These are phyloP conservation scores for Triplophysa rosa DNA, from an alignment of 2,113 vertebrate genomes.

Conservation along the genomic window DNA sequence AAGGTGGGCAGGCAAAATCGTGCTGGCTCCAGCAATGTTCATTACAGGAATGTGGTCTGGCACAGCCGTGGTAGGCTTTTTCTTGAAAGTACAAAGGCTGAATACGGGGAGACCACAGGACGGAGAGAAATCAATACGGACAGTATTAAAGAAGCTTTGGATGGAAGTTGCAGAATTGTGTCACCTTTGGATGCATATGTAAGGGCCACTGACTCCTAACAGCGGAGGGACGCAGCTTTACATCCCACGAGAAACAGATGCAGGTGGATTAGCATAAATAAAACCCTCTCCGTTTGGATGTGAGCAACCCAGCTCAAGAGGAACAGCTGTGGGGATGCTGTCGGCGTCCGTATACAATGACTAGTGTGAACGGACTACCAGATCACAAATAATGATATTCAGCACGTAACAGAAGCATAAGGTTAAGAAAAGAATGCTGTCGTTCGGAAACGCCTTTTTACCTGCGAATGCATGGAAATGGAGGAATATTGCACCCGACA, in stretches of 20 bases:
- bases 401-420: constrained; percentile 1
- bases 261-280: background rate
- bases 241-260: background rate
- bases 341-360: constrained; percentile 55
- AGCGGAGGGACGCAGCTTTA: background rate
- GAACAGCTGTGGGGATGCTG: constrained; percentile 39
- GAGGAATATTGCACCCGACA: constrained; percentile 17
- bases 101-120: constrained; percentile 44
- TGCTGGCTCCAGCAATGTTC: constrained; percentile 53
- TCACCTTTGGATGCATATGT: constrained; percentile 26
- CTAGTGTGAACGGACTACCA: constrained; percentile 2
- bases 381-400: background rate
- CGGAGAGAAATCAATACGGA: constrained; percentile 50
- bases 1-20: background rate
- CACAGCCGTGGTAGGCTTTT: constrained; percentile 46
- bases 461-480: constrained; percentile 37
- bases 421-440: background rate
- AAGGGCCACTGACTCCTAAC: constrained; percentile 28
- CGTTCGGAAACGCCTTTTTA: background rate
- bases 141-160: constrained; percentile 54
- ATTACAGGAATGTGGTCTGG: constrained; percentile 51
- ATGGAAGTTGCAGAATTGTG: constrained; percentile 6
- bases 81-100: constrained; percentile 21
- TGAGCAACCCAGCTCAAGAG: background rate
- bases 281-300: background rate